Conservation (phyloP, 2,113 vertebrate species). For the Cranoglanis bouderius region DNA sequence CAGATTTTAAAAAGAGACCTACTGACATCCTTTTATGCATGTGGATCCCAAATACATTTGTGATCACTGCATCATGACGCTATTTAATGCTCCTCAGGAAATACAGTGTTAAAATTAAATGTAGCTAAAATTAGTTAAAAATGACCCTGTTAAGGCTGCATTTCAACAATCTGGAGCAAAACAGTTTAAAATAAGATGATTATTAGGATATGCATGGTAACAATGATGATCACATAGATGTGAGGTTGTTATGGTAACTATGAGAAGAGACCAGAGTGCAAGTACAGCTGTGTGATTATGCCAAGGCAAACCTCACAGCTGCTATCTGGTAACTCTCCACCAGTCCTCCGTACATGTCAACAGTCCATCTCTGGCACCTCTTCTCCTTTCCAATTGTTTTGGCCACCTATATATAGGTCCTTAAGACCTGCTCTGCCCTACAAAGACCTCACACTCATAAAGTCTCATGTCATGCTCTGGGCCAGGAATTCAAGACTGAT, state of each 20-base stretch:
- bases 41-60: not conserved
- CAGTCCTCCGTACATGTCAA: slow-evolving; percentile 50
- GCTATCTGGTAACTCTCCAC: slow-evolving; percentile 39
- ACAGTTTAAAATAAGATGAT: not conserved
- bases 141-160: not conserved
- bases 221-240: not conserved
- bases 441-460: slow-evolving; percentile 50
- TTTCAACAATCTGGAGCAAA: not conserved
- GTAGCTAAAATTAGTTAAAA: not conserved
- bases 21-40: not conserved
- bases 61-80: not conserved
- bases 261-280: slow-evolving; percentile 9
- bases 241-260: slow-evolving; percentile 21
- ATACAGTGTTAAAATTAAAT: not conserved
- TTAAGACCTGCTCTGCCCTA: slow-evolving; percentile 42
- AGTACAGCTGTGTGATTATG: slow-evolving; percentile 34
- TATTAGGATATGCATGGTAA: not conserved
- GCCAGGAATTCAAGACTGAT: slow-evolving; percentile 65
- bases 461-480: slow-evolving; percentile 51
- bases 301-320: slow-evolving; percentile 45
- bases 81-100: not conserved
- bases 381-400: slow-evolving; percentile 52
- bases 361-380: slow-evolving; percentile 38
- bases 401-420: slow-evolving; percentile 48
- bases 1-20: not conserved